Evolutionary conservation across 2,888 invertebrate genomes (phyloP), one percentile per base, ranked within the genome.

Genomic region (Dolichomitus sp.): DNA sequence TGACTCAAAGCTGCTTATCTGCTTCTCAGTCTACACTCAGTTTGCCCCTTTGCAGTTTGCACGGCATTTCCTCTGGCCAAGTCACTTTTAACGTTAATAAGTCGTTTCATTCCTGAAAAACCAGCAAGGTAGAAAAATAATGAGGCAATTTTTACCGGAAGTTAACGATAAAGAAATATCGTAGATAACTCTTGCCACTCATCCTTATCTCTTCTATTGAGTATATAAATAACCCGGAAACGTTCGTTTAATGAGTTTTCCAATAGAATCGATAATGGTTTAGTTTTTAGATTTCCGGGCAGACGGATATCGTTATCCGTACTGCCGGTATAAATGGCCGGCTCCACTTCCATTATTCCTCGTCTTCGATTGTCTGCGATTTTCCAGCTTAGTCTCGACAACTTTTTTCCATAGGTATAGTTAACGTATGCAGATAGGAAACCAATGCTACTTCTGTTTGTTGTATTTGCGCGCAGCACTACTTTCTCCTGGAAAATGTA

Each of bases 201-300:
- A 52, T 42, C 33, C 68, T 69, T 33, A 59, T 48, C 40, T 50
- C 12, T 69, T 40, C 45, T 30, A 12, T 33, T 40, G 70, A 30
- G 30, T 70, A 69, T 63, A 63, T 37, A 61, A 77, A 70, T 40
- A 61, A 27, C 4, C 27, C 59, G 61, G 61, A 69, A 61, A 69
- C 59, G 30, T 69, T 77, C 50, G 59, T 61, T 27, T 42, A 54
- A 30, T 54, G 50, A 76, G 57, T 61, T 69, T 69, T 69, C 61
- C 69, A 63, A 69, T 70, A 70, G 33, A 77, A 17, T 59, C 52
- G 61, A 70, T 77, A 70, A 69, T 50, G 52, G 63, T 14, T 63
- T 40, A 42, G 52, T 63, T 77, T 77, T 63, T 52, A 52, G 40
- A 70, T 54, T 70, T 70, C 63, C 63, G 63, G 23, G 4, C 52